A percentile compares a stretch with the other conserved stretches of the same genome.
These are phyloP conservation scores for Cladopsammia gracilis DNA, from an alignment of 64 coral and sea anemone species.

Conservation along the genomic window DNA sequence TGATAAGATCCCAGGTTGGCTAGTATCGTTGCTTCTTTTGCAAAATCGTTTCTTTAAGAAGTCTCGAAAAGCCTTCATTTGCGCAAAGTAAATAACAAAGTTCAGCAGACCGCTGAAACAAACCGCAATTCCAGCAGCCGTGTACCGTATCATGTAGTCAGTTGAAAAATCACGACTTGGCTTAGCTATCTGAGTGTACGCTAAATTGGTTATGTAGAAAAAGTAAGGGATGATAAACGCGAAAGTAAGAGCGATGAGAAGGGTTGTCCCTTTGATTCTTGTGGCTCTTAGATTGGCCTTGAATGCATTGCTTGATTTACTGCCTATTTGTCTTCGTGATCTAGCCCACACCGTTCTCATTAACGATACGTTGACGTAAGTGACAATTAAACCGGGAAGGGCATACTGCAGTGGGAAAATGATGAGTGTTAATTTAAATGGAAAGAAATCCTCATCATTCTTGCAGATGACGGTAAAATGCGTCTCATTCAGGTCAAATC, in stretches of 20 bases:
- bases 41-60: not conserved
- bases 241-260: conserved; percentile 32
- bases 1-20: too few species aligned
- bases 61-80: conserved; percentile 23
- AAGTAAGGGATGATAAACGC: conserved; percentile 14
- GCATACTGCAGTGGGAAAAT: not conserved
- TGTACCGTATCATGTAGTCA: conserved; percentile 6
- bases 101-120: not conserved
- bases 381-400: conserved; percentile 26
- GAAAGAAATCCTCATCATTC: not conserved
- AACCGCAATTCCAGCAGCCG: not conserved
- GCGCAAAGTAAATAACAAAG: not conserved
- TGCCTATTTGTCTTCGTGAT: not conserved
- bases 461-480: conserved; percentile 22
- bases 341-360: not conserved
- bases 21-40: not conserved
- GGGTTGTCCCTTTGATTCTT: conserved; percentile 7
- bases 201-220: not conserved
- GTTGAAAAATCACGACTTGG: not conserved
- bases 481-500: not conserved
- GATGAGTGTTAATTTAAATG: not conserved
- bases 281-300: not conserved
- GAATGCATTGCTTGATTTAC: not conserved
- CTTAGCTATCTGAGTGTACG: not conserved
- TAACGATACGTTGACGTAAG: conserved; percentile 4